phyloP scores from a whole-genome alignment of 1,140 invertebrate genomes.

The Hesperophylax magnus region DNA sequence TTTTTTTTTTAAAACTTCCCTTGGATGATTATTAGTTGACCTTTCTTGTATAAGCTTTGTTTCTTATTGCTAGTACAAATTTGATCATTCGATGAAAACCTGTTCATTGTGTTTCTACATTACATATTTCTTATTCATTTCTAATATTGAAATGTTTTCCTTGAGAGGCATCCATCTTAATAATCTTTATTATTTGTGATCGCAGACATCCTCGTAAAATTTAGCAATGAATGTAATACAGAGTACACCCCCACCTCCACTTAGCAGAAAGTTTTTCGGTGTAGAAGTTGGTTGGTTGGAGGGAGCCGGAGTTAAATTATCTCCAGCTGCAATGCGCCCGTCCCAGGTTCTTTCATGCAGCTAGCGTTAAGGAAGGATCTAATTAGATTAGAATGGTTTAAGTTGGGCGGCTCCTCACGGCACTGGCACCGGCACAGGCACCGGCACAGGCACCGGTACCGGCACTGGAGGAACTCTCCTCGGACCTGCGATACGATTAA shows the following conservation, averaged over 20 bases:
- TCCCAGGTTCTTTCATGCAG: constrained; percentile 41
- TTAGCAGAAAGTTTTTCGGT: constrained; percentile 18
- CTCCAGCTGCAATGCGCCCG: constrained; percentile 39
- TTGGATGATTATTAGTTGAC: too few relatives aligned
- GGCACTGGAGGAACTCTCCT: constrained; percentile 5
- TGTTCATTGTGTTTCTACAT: too few relatives aligned
- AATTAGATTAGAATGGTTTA: constrained; percentile 44
- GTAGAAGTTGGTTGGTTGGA: neutral
- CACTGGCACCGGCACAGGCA: neutral
- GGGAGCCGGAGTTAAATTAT: constrained; percentile 29
- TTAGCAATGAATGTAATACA: neutral
- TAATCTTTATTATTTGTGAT: too few relatives aligned
- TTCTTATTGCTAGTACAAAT: too few relatives aligned
- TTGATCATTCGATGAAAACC: too few relatives aligned
- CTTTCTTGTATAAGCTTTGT: too few relatives aligned
- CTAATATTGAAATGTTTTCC: too few relatives aligned
- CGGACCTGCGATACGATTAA: constrained; percentile 36
- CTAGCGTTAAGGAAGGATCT: constrained; percentile 28
- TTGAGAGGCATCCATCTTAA: too few relatives aligned
- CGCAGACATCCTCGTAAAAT: too few relatives aligned
- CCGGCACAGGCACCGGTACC: neutral
- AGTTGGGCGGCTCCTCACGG: neutral
- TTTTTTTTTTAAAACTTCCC: too few relatives aligned
- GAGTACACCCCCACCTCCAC: too few relatives aligned
- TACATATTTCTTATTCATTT: too few relatives aligned